A percentile compares a stretch with the other conserved stretches of the same genome.
These are phyloP conservation scores for Heliconius erato DNA, from an alignment of 2,888 invertebrate genomes.

Conservation along the genomic window DNA sequence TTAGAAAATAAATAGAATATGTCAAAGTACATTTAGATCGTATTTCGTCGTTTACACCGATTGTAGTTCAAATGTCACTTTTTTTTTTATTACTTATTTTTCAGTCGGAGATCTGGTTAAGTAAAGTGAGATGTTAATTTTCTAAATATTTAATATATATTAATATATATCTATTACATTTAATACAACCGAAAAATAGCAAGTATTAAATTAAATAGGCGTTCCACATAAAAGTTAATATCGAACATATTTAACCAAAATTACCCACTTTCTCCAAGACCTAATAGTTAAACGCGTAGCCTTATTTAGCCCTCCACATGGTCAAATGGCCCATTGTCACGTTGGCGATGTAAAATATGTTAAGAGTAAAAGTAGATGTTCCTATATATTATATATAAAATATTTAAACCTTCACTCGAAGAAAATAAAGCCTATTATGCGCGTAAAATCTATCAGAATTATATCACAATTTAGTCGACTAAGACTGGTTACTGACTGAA, in stretches of 20 bases:
- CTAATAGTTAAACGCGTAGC: conserved; percentile 44
- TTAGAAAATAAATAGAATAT: background rate
- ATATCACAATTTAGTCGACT: conserved; percentile 24
- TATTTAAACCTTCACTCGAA: background rate
- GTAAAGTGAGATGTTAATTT: background rate
- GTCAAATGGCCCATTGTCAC: conserved; percentile 59
- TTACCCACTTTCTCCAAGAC: conserved; percentile 48
- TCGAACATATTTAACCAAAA: conserved; percentile 40
- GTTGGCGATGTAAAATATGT: conserved; percentile 55
- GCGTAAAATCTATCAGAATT: conserved; percentile 13
- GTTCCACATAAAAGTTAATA: conserved; percentile 24
- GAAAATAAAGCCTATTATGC: conserved; percentile 22
- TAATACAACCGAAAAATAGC: background rate
- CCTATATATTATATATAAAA: conserved; percentile 28
- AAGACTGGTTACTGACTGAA: background rate
- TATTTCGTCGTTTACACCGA: too few relatives aligned
- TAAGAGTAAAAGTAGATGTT: conserved; percentile 48
- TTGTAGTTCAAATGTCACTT: background rate
- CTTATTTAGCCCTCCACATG: conserved; percentile 53
- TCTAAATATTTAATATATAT: background rate
- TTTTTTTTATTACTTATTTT: background rate
- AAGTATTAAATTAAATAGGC: conserved; percentile 6
- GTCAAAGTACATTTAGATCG: background rate
- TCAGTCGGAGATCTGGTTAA: background rate
- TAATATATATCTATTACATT: background rate